phyloP scores from a whole-genome alignment of 2,797 vertebrate species.

The Hirundo rustica region DNA sequence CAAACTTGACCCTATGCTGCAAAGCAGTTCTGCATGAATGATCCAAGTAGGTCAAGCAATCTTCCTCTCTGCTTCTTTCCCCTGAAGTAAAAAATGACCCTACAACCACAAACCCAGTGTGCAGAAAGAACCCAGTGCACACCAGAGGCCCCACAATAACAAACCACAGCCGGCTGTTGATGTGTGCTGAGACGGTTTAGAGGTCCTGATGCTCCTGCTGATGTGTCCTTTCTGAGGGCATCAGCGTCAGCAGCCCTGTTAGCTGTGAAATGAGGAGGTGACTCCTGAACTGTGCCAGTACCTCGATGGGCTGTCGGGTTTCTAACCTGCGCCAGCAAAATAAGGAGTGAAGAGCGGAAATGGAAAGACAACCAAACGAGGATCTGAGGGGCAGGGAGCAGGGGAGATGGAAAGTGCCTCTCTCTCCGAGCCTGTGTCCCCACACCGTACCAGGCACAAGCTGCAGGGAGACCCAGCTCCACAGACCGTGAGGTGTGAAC shows the following conservation, averaged over 20 bases:
- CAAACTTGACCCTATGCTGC: neutral
- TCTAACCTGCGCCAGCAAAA: slow-evolving; percentile 19
- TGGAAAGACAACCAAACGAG: neutral
- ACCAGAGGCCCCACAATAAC: neutral
- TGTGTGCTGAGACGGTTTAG: neutral
- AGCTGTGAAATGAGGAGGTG: slow-evolving; percentile 22
- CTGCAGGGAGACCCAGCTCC: neutral
- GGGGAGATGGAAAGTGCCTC: neutral
- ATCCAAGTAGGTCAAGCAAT: slow-evolving; percentile 17
- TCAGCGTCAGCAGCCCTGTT: neutral
- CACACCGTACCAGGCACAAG: neutral
- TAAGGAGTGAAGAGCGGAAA: neutral
- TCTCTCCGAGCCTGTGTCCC: neutral
- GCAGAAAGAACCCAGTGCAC: neutral
- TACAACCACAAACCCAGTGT: neutral
- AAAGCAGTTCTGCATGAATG: slow-evolving; percentile 27
- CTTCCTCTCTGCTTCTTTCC: slow-evolving; percentile 7
- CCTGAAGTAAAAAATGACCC: neutral
- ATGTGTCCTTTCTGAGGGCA: slow-evolving; percentile 28
- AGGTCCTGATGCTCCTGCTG: neutral
- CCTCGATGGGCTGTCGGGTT: neutral
- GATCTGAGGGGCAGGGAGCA: neutral
- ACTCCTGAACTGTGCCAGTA: neutral
- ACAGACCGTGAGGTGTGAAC: neutral
- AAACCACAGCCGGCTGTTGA: neutral